Base-by-base conservation (phyloP, 2,888 invertebrate genomes). In the Heteromyza rotundicornis region DNA sequence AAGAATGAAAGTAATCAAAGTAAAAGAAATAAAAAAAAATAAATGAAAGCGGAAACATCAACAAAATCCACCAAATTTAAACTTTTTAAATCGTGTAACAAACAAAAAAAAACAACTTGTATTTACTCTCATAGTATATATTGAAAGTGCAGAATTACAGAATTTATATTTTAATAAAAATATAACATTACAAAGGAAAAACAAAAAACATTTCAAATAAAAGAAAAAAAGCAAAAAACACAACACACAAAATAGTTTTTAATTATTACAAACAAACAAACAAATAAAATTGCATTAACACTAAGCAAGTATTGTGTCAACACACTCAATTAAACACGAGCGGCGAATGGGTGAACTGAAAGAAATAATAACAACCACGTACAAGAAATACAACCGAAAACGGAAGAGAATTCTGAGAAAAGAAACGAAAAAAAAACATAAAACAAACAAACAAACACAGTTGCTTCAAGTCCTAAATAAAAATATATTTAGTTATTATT, bases 11-110 rank as follows among this genome's bases (percentile, higher is more conserved):
- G 57, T 57, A 54, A 54, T 44, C 47, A 61, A 60, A 40, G 62
- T 36, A 32, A 50, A 47, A 53, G 7, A 53, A 17, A 24, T 49
- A 60, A 8, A 50, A 36, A 12, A 49, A 44, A 44, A 56, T 17
- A 47, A 58, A 64, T 58, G 60, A 57, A 68, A 66, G 64, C n/a
- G 63, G 58, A 64, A 20, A 70, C 65, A 65, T 59, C 63, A 68
- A 74, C 76, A 74, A 73, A n/a, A 75, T 71, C 73, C 76, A 74
- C 76, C 76, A 74, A 71, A 74, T 64, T 64, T 62, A 52, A 67
- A 32, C 65, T 71, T 69, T 70, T 70, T 68, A 59, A 63, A 40
- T 24, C 66, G 5, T 51, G 22, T 35, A 53, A 22, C 59, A 63
- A 69, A 64, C 62, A 62, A 64, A n/a, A 16, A 10, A 53, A 12